A percentile compares a stretch with the other conserved stretches of the same genome.
Conservation (phyloP, 2,797 vertebrate species). For the Xyrichtys novacula region DNA sequence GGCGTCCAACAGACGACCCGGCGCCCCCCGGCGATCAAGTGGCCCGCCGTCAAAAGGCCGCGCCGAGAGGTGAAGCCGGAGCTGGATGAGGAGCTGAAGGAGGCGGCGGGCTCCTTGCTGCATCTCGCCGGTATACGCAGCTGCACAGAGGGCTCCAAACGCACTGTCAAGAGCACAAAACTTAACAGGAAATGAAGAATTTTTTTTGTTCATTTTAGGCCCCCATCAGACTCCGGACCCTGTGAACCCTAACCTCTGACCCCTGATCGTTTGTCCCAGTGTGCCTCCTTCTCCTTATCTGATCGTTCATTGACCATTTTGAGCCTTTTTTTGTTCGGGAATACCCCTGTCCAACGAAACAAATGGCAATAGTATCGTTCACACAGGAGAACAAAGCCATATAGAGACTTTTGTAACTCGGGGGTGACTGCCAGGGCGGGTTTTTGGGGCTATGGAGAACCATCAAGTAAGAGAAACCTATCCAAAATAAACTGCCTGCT, state of each 20-base stretch:
- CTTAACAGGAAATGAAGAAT: slow-evolving; percentile 90
- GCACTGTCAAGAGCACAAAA: slow-evolving; percentile 96
- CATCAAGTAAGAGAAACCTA: slow-evolving; percentile 63
- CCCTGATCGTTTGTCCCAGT: slow-evolving; percentile 79
- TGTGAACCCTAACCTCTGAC: slow-evolving; percentile 79
- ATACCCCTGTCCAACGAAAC: slow-evolving; percentile 80
- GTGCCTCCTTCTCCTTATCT: slow-evolving; percentile 85
- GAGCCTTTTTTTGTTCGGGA: slow-evolving; percentile 77
- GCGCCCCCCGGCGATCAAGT: slow-evolving; percentile 76
- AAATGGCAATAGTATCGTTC: slow-evolving; percentile 91
- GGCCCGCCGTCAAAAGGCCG: slow-evolving; percentile 84
- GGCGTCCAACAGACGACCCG: slow-evolving; percentile 71
- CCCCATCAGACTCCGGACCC: slow-evolving; percentile 72
- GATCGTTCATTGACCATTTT: slow-evolving; percentile 86
- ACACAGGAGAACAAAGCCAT: slow-evolving; percentile 99
- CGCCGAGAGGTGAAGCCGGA: slow-evolving; percentile 89
- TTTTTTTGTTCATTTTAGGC: slow-evolving; percentile 28
- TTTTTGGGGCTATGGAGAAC: slow-evolving; percentile 72
- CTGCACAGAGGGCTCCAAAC: slow-evolving; percentile 92
- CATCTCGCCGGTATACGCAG: slow-evolving; percentile 97
- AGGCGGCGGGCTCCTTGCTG: slow-evolving; percentile 96
- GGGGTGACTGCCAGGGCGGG: slow-evolving; percentile 63
- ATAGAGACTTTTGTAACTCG: slow-evolving; percentile 88
- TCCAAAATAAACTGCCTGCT: slow-evolving; percentile 80
- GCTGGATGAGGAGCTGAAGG: slow-evolving; percentile 97